Evolutionary conservation across 2,888 invertebrate genomes (phyloP).

Genomic region (Rhamnusium bicolor): DNA sequence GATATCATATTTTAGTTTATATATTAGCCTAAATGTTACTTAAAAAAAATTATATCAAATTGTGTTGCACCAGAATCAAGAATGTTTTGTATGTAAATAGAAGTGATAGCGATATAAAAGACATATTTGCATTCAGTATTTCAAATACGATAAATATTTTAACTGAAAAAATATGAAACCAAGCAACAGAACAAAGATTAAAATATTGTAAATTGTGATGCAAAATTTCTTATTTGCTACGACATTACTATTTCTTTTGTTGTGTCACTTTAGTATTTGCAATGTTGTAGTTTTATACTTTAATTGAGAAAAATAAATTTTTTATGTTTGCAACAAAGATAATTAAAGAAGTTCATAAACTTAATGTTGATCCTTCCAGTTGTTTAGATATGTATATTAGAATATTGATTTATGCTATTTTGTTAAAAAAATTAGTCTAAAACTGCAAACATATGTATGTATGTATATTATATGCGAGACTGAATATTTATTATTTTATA

Average conservation of each 20-base stretch:
- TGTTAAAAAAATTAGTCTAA: no score
- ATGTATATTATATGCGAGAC: not conserved
- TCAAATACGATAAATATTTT: no score
- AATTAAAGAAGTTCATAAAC: no score
- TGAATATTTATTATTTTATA: not conserved
- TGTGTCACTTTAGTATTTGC: no score
- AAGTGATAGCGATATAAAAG: not conserved
- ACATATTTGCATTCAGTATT: no score
- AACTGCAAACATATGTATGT: not conserved
- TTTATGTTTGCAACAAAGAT: no score
- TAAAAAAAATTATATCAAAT: no score
- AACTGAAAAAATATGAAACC: not conserved
- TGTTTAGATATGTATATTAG: not conserved
- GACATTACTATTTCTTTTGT: not conserved
- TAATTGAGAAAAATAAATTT: no score
- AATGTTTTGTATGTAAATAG: not conserved
- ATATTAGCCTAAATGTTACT: no score
- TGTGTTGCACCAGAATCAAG: not conserved
- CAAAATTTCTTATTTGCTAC: not conserved
- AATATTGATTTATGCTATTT: not conserved
- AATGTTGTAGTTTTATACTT: no score
- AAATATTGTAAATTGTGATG: not conserved
- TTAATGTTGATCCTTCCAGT: no score
- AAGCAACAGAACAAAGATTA: not conserved
- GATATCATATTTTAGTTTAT: no score